These are phyloP conservation scores for Mythimna lalbum DNA, from an alignment of 2,888 invertebrate species.

Conservation along the genomic window DNA sequence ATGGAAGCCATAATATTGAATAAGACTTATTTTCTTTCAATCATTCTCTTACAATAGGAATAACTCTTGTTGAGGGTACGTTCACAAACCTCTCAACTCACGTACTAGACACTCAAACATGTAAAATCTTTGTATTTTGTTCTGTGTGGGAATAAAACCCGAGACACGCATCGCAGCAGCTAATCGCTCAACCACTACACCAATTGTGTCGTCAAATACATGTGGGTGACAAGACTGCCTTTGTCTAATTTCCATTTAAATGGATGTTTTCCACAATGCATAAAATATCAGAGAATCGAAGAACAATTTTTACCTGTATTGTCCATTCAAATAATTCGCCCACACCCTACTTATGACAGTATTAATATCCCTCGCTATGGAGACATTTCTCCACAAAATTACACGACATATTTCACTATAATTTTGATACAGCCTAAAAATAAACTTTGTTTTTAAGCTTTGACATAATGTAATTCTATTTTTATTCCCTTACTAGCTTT, in stretches of 20 bases:
- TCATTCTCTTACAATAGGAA: too few relatives aligned
- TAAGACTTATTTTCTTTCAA: too few relatives aligned
- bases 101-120: too few relatives aligned
- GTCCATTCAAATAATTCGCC: neutral
- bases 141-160: too few relatives aligned
- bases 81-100: too few relatives aligned
- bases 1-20: too few relatives aligned
- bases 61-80: too few relatives aligned
- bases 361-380: neutral
- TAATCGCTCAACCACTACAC: too few relatives aligned
- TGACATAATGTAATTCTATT: neutral
- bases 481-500: conserved; percentile 4
- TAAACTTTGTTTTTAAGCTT: conserved; percentile 3
- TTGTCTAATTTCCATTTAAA: neutral
- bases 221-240: neutral
- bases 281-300: neutral
- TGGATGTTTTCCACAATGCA: neutral
- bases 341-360: neutral
- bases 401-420: neutral
- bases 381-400: neutral
- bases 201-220: too few relatives aligned
- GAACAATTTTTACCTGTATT: too few relatives aligned
- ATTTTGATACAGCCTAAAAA: neutral
- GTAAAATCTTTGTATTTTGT: too few relatives aligned
- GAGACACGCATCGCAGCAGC: too few relatives aligned